Conservation (phyloP, 2,888 invertebrate species). For the Anoncus sp. region DNA sequence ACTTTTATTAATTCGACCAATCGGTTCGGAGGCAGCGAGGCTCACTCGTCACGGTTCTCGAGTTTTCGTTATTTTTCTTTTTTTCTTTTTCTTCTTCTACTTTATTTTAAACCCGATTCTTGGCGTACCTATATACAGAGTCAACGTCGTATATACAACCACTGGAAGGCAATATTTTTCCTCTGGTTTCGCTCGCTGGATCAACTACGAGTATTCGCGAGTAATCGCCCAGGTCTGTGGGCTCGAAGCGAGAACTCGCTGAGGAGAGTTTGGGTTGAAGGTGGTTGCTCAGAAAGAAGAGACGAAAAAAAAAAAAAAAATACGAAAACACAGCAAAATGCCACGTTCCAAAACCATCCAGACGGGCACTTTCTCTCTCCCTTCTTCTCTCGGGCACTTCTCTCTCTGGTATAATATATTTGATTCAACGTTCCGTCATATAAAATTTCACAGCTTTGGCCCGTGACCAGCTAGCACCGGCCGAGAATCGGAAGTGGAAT, state of each 20-base stretch:
- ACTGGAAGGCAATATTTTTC: slow-evolving; percentile 37
- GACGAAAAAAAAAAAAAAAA: slow-evolving; percentile 3
- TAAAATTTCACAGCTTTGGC: slow-evolving; percentile 64
- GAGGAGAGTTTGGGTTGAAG: slow-evolving; percentile 11
- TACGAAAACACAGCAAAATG: slow-evolving; percentile 23
- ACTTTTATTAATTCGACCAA: slow-evolving; percentile 62
- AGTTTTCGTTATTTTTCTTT: slow-evolving; percentile 31
- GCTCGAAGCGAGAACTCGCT: slow-evolving; percentile 6
- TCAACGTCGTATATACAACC: slow-evolving; percentile 2
- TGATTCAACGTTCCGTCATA: slow-evolving; percentile 59
- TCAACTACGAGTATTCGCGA: slow-evolving; percentile 32
- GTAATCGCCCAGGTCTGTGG: slow-evolving; percentile 6
- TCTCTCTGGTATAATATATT: slow-evolving; percentile 54
- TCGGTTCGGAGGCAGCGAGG: slow-evolving; percentile 43
- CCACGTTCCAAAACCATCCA: slow-evolving; percentile 45
- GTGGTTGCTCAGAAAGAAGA: not conserved
- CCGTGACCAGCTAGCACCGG: slow-evolving; percentile 49
- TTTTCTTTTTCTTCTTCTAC: too few species aligned
- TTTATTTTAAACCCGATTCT: slow-evolving; percentile 10
- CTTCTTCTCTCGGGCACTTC: too few species aligned
- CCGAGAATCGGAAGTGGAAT: slow-evolving; percentile 38
- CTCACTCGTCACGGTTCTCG: slow-evolving; percentile 51
- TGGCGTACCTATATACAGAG: not conserved
- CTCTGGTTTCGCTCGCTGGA: slow-evolving; percentile 27
- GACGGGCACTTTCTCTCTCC: slow-evolving; percentile 57